Conservation (phyloP, 2,797 vertebrate genomes). For the Phoxinus dragarum region DNA sequence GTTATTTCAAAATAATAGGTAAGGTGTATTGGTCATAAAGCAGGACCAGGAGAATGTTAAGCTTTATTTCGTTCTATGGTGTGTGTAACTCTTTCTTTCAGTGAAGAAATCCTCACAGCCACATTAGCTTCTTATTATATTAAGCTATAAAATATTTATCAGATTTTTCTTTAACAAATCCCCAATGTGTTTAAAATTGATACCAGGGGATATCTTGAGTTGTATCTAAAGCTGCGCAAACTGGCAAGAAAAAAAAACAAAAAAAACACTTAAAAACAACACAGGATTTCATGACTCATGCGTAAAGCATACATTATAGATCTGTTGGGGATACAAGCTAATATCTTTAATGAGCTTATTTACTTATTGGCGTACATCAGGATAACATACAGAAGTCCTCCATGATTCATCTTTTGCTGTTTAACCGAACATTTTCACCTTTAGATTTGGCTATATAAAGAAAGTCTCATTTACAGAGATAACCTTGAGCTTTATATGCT, state of each 20-base stretch:
- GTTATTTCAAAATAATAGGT: background rate
- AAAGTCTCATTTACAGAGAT: slow-evolving; percentile 19
- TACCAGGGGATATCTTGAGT: slow-evolving; percentile 20
- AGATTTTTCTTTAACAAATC: slow-evolving; percentile 21
- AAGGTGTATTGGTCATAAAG: background rate
- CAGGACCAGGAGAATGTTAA: background rate
- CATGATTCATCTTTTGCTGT: slow-evolving; percentile 6
- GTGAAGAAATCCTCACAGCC: background rate
- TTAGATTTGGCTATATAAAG: background rate
- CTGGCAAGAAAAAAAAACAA: too few relatives aligned
- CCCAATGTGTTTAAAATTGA: slow-evolving; percentile 30
- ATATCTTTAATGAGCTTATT: slow-evolving; percentile 17
- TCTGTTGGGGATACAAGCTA: slow-evolving; percentile 4
- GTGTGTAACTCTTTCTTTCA: background rate
- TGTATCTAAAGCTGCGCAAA: slow-evolving; percentile 10
- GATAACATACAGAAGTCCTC: background rate
- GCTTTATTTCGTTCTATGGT: background rate
- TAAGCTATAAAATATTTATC: slow-evolving; percentile 19
- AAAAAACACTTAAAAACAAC: background rate
- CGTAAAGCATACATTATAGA: slow-evolving; percentile 9
- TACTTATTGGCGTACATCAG: background rate
- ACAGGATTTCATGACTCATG: slow-evolving; percentile 14
- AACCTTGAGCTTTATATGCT: slow-evolving; percentile 41
- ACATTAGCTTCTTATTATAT: slow-evolving; percentile 5
- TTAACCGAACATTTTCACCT: background rate